Evolutionary conservation across 2,888 invertebrate species (phyloP), one percentile per base, ranked within the genome.

Genomic region (Cordylochernes scorpioides): DNA sequence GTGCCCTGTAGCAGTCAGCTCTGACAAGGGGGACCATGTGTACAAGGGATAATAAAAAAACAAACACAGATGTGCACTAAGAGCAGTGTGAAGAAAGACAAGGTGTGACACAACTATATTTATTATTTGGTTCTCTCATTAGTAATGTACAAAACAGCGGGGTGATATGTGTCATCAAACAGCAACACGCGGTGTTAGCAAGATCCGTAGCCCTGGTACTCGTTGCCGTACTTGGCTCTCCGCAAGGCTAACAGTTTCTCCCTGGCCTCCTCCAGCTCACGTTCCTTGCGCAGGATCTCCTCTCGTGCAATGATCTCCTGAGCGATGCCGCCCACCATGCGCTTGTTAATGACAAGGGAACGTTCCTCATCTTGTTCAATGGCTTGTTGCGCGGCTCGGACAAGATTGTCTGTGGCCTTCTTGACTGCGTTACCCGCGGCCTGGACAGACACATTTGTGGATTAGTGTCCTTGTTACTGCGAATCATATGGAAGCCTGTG

Each of bases 371-470:
- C 80, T 28, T 73, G 70, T 38, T 72, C 73, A 34, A 86, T 74
- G 15, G 86, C 82, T 49, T 77, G 73, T 39, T 88, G 71, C 0
- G 94, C 91, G 0, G 91, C 84, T 15, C 73, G 63, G 13, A 97
- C 97, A 45, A 99, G 59, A 58, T 86, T 86, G 54, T 99, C 97
- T 0, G 97, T 94, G 3, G 94, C 91, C 38, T 80, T 64, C 56
- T 94, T 91, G 2, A 97, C 94, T 3, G 84, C 86, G 43, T 86
- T 88, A 9, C 91, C 91, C 1, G 91, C 91, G 9, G 73, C 66
- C 53, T 86, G 72, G 10, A 13, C 14, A n/a, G n/a, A n/a, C n/a
- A n/a, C n/a, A n/a, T n/a, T 22, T 22, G 3, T 22, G 14, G 14
- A 22, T 22, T 22, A 13, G 5, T 6, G 14, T 19, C 9, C 9